These are phyloP conservation scores for Esox masquinongy DNA, from an alignment of 2,797 vertebrate genomes.

Conservation along the genomic window DNA sequence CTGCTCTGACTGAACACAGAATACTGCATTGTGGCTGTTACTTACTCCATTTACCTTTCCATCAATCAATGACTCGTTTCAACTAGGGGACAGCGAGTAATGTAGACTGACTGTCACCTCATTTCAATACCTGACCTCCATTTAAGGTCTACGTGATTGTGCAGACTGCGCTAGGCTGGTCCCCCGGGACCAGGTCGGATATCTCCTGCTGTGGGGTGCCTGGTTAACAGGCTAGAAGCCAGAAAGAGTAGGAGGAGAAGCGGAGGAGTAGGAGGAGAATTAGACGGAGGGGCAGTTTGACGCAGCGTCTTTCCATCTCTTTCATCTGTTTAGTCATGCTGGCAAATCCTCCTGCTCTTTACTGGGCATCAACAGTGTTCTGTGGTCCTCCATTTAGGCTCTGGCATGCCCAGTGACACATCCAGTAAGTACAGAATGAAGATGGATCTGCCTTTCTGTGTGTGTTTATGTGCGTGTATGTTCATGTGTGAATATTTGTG, in stretches of 20 bases:
- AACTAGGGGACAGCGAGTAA: conserved; percentile 1
- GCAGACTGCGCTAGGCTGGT: not conserved
- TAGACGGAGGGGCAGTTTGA: not conserved
- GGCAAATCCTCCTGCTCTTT: conserved; percentile 1
- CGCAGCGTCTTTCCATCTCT: conserved; percentile 37
- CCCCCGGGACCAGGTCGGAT: conserved; percentile 18
- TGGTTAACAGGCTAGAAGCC: not conserved
- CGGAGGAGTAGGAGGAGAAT: not conserved
- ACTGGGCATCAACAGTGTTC: conserved; percentile 35
- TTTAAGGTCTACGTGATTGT: conserved; percentile 13
- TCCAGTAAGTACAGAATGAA: conserved; percentile 44
- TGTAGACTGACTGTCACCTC: conserved; percentile 48
- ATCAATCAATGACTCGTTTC: conserved; percentile 47
- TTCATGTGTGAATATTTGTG: too few relatives aligned
- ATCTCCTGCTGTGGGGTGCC: conserved; percentile 21
- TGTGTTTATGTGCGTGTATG: not conserved
- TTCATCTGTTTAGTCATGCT: conserved; percentile 40
- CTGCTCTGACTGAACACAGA: conserved; percentile 15
- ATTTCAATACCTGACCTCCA: conserved; percentile 39
- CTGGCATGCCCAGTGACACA: conserved; percentile 54
- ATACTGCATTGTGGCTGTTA: conserved; percentile 46
- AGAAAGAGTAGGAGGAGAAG: not conserved
- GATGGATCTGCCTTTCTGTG: conserved; percentile 47
- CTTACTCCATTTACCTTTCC: conserved; percentile 48
- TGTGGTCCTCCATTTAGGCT: conserved; percentile 53